A percentile compares a stretch with the other conserved stretches of the same genome.
phyloP scores from a whole-genome alignment of 2,888 invertebrate species.

The Sceliomorpha sp. region DNA sequence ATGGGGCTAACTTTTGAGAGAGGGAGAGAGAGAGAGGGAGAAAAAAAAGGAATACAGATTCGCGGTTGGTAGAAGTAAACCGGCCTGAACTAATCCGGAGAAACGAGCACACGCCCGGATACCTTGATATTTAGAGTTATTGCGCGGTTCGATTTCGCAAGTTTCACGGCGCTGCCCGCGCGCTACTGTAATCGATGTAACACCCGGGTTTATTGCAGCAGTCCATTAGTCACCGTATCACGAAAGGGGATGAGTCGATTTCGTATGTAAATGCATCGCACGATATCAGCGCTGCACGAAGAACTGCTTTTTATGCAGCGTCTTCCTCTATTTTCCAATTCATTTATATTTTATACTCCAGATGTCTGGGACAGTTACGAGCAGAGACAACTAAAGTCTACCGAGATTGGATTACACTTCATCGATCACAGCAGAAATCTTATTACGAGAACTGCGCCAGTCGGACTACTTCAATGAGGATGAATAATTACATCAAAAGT shows the following conservation, averaged over 20 bases:
- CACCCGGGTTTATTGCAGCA: constrained; percentile 67
- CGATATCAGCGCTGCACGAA: background rate
- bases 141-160: constrained; percentile 63
- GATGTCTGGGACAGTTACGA: too few relatives aligned
- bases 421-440: too few relatives aligned
- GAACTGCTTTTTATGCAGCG: background rate
- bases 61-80: constrained; percentile 37
- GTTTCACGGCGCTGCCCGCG: constrained; percentile 56
- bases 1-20: too few relatives aligned
- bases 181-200: constrained; percentile 67
- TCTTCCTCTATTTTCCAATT: too few relatives aligned
- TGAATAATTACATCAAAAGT: too few relatives aligned
- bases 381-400: too few relatives aligned
- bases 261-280: background rate
- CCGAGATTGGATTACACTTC: too few relatives aligned
- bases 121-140: constrained; percentile 74
- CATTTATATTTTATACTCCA: too few relatives aligned
- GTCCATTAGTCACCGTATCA: constrained; percentile 60
- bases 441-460: too few relatives aligned
- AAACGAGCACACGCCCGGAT: constrained; percentile 65
- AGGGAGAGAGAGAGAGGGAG: too few relatives aligned
- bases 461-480: too few relatives aligned
- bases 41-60: constrained; percentile 1
- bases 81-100: constrained; percentile 65
- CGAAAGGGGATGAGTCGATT: constrained; percentile 5